Conservation (phyloP, 1,140 invertebrate species). For the Phymorhynchus buccinoides region DNA sequence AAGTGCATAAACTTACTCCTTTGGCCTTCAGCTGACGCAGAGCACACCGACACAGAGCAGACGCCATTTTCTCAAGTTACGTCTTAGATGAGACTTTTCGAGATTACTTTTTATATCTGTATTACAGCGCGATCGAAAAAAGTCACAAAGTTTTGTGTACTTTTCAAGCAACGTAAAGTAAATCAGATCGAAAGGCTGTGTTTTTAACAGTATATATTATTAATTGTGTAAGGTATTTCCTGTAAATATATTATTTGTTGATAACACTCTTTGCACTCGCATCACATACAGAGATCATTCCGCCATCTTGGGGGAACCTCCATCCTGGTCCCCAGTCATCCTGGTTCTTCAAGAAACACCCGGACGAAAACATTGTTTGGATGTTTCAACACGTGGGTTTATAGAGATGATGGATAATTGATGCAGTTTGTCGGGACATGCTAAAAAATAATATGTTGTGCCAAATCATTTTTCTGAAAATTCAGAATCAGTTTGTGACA, state of each 20-base stretch:
- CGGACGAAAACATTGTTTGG: slow-evolving; percentile 64
- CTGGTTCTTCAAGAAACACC: slow-evolving; percentile 63
- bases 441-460: background rate
- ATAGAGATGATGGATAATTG: slow-evolving; percentile 3
- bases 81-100: background rate
- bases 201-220: too few relatives aligned
- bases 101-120: background rate
- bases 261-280: background rate
- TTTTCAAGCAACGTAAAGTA: too few relatives aligned
- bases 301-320: slow-evolving; percentile 30
- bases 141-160: background rate
- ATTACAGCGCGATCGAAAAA: background rate
- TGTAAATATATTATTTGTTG: background rate
- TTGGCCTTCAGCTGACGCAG: background rate
- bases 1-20: slow-evolving; percentile 4
- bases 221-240: too few relatives aligned
- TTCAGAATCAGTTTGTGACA: background rate
- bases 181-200: too few relatives aligned
- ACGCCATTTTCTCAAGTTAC: slow-evolving; percentile 28
- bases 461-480: background rate
- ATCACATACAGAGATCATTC: background rate
- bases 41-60: slow-evolving; percentile 30
- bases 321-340: slow-evolving; percentile 61
- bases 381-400: slow-evolving; percentile 51
- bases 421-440: background rate